Evolutionary conservation across 1,140 invertebrate species (phyloP).

Genomic region (Scaptomyza graminum): DNA sequence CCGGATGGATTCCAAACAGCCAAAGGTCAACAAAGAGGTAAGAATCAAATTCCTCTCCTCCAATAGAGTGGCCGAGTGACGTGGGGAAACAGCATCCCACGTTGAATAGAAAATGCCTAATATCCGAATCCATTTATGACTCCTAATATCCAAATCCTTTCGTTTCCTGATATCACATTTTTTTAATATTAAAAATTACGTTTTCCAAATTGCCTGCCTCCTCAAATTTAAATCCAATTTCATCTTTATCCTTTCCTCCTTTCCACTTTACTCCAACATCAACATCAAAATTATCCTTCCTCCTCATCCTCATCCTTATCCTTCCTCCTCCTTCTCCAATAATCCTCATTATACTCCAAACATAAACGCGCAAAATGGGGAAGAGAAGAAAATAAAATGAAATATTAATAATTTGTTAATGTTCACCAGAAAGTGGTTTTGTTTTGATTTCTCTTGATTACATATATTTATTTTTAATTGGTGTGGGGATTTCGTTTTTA

Average conservation of each 20-base stretch:
- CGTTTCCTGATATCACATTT: constrained; percentile 51
- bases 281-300: constrained; percentile 70
- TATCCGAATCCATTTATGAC: constrained; percentile 44
- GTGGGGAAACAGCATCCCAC: constrained; percentile 66
- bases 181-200: constrained; percentile 31
- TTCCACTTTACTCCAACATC: constrained; percentile 63
- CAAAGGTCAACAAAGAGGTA: constrained; percentile 38
- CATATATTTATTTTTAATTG: constrained; percentile 70
- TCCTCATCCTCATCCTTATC: constrained; percentile 62
- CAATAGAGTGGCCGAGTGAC: constrained; percentile 30
- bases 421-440: constrained; percentile 51
- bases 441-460: constrained; percentile 50
- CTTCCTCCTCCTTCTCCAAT: constrained; percentile 64
- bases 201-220: constrained; percentile 59
- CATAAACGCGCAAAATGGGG: constrained; percentile 76
- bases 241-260: constrained; percentile 52
- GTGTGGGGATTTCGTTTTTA: constrained; percentile 42
- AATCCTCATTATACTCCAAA: constrained; percentile 73
- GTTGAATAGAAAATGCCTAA: constrained; percentile 64
- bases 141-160: constrained; percentile 58
- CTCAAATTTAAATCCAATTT: constrained; percentile 64
- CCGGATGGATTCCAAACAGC: constrained; percentile 28
- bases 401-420: constrained; percentile 76
- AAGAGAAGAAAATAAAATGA: constrained; percentile 80
- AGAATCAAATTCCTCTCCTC: constrained; percentile 38